Conservation (phyloP, 1,140 invertebrate species). For the Triops longicaudatus region DNA sequence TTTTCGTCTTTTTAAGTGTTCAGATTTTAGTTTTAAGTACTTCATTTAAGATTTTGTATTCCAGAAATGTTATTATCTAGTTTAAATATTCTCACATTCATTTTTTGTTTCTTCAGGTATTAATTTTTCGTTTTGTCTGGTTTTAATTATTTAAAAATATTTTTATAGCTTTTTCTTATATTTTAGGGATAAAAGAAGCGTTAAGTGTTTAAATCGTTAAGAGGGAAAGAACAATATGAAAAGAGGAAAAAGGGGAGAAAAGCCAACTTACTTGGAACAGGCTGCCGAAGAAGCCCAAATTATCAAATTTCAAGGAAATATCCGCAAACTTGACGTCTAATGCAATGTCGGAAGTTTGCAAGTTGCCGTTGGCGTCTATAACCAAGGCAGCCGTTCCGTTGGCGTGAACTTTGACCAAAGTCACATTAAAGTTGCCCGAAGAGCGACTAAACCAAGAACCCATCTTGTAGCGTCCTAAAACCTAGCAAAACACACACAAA, state of each 20-base stretch:
- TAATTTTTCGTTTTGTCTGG: too few relatives aligned
- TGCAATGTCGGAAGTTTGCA: slow-evolving; percentile 62
- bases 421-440: slow-evolving; percentile 64
- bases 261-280: slow-evolving; percentile 51
- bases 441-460: slow-evolving; percentile 58
- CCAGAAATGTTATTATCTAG: too few relatives aligned
- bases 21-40: too few relatives aligned
- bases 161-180: too few relatives aligned
- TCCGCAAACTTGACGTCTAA: slow-evolving; percentile 69
- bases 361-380: slow-evolving; percentile 59
- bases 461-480: slow-evolving; percentile 66
- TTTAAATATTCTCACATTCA: too few relatives aligned
- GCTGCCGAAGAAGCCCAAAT: slow-evolving; percentile 61
- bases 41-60: too few relatives aligned
- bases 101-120: too few relatives aligned
- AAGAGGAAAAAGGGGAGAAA: not conserved
- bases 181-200: too few relatives aligned
- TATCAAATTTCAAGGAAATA: slow-evolving; percentile 69
- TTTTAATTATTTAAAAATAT: too few relatives aligned
- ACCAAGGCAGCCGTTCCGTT: slow-evolving; percentile 55
- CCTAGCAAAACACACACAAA: slow-evolving; percentile 35
- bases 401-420: slow-evolving; percentile 57
- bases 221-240: too few relatives aligned
- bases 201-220: too few relatives aligned
- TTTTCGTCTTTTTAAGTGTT: too few relatives aligned